Evolutionary conservation across 2,797 vertebrate genomes (phyloP), one percentile per base, ranked within the genome.

Genomic region (Mormyrus proboscirostris): DNA sequence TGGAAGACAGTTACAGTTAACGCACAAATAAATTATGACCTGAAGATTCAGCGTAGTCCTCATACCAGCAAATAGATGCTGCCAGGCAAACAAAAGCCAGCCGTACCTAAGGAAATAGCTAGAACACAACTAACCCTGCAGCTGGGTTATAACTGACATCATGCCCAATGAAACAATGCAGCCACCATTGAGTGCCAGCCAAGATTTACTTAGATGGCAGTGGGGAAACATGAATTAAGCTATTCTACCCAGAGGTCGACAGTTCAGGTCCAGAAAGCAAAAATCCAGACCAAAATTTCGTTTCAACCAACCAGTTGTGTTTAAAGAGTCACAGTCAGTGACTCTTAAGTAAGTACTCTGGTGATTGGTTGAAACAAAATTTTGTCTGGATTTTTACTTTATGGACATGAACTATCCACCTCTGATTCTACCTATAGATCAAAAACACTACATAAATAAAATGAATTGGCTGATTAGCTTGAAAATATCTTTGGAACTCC

Each of bases 371-470:
- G 62, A 69, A 69, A 69, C 10, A 69, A 69, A 69, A 69, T 69
- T 9, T 69, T 69, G 9, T 29, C 25, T 69, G 62, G 62, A 65
- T 2, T 69, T 69, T 69, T 69, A 69, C 62, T 69, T 29, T 14
- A 10, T 29, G 25, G 10, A 12, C 3, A 1, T 33, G 25, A 69
- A 69, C 62, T 14, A 33, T 69, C 25, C 25, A 29, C 25, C 62
- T 33, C 25, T 69, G 25, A 33, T 69, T 69, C 44, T 86, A 38
- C 8, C 87, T 25, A 41, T 57, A 85, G 57, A 85, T 88, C 55
- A 55, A 89, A 87, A 19, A 53, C 65, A 33, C 53, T 44, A 87
- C 62, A 62, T 90, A 89, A 89, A 87, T 89, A 55, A 89, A 85
- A 59, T 73, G 25, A 41, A 83, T 82, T 88, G 83, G 5, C 55